Conservation (phyloP, 2,888 invertebrate species). For the Lycaena phlaeas region DNA sequence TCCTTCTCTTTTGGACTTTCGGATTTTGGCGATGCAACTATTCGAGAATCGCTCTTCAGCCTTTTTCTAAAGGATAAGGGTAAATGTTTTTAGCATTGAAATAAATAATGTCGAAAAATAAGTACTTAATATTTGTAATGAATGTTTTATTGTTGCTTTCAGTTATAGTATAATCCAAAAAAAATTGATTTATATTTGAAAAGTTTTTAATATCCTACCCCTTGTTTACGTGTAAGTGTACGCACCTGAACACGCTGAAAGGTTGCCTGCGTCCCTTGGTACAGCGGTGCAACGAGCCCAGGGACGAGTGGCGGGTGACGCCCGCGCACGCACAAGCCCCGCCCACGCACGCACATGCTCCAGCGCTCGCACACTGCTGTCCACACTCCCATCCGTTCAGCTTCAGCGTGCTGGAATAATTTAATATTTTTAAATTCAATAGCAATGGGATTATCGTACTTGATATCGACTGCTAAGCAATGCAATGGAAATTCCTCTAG, state of each 20-base stretch:
- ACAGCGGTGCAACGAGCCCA: conserved; percentile 35
- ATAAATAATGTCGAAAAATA: too few species aligned
- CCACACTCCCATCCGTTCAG: too few species aligned
- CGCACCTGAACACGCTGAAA: conserved; percentile 20
- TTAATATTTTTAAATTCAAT: too few species aligned
- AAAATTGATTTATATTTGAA: too few species aligned
- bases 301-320: conserved; percentile 26
- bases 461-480: too few species aligned
- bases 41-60: conserved; percentile 63
- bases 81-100: not conserved
- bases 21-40: conserved; percentile 44
- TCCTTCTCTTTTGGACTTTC: conserved; percentile 50
- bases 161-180: too few species aligned
- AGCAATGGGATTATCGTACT: too few species aligned
- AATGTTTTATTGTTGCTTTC: not conserved
- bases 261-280: conserved; percentile 28
- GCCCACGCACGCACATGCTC: conserved; percentile 29
- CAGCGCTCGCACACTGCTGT: too few species aligned
- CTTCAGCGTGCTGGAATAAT: conserved; percentile 16
- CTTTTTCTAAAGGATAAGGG: conserved; percentile 39
- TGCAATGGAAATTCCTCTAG: too few species aligned
- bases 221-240: not conserved
- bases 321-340: conserved; percentile 36
- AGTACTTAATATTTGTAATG: not conserved
- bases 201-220: too few species aligned